Conservation (phyloP, 2,113 vertebrate genomes). For the Sakesphorus luctuosus region DNA sequence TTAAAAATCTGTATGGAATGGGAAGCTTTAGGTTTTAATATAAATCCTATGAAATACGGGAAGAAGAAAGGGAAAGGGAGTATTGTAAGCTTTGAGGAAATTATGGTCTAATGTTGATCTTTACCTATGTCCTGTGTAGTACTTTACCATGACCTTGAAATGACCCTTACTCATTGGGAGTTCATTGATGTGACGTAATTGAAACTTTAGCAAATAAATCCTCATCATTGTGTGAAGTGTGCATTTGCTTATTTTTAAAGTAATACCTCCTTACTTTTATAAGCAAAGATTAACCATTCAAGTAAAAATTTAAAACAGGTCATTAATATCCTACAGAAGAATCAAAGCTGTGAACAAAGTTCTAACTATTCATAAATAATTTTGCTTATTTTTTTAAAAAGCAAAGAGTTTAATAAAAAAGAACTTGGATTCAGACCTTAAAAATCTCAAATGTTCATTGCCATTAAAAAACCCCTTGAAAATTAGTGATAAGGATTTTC, state of each 20-base stretch:
- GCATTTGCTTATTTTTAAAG: not conserved
- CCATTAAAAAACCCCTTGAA: not conserved
- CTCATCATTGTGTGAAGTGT: not conserved
- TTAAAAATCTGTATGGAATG: not conserved
- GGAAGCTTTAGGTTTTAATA: not conserved
- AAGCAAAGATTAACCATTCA: not conserved
- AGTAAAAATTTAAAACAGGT: not conserved
- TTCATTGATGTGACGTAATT: not conserved
- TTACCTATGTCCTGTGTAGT: not conserved
- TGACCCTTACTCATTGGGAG: not conserved
- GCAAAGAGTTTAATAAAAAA: not conserved
- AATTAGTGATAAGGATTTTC: not conserved
- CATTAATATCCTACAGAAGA: not conserved
- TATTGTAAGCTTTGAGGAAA: not conserved
- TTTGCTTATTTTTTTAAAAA: not conserved
- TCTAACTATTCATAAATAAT: not conserved
- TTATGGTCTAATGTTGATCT: not conserved
- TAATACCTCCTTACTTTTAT: not conserved
- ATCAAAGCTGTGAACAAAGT: not conserved
- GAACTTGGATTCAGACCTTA: not conserved
- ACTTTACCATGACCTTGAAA: not conserved
- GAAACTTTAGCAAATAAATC: not conserved
- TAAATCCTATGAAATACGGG: not conserved
- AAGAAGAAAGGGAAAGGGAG: not conserved
- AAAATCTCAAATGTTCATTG: not conserved